Evolutionary conservation across 1,140 invertebrate species (phyloP).

Genomic region (Myzus persicae): DNA sequence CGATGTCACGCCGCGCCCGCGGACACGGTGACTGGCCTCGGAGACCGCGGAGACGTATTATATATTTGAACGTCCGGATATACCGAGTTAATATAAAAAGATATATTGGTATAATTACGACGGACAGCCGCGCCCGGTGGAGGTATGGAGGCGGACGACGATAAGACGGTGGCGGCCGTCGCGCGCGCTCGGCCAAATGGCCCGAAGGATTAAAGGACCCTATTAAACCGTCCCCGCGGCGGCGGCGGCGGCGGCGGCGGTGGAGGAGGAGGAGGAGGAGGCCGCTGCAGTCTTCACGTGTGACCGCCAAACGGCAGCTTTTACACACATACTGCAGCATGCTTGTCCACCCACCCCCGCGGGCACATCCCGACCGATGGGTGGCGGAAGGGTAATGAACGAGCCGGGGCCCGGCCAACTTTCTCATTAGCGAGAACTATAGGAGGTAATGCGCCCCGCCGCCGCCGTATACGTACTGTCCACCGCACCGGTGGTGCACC

Average conservation of each 20-base stretch:
- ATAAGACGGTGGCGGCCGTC: background rate
- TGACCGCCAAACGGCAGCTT: slow-evolving; percentile 56
- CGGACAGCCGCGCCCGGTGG: background rate
- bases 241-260: background rate
- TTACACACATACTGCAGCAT: slow-evolving; percentile 26
- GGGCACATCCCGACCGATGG: no score
- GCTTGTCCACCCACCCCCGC: background rate
- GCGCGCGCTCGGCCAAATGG: slow-evolving; percentile 51
- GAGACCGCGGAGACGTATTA: slow-evolving; percentile 13
- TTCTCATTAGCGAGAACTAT: slow-evolving; percentile 57
- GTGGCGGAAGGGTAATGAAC: slow-evolving; percentile 54
- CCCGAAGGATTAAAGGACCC: slow-evolving; percentile 58
- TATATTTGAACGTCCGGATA: slow-evolving; percentile 12
- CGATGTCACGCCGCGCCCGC: background rate
- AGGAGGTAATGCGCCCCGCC: background rate
- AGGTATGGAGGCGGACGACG: no score
- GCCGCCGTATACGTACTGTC: background rate
- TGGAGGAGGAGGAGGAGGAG: no score
- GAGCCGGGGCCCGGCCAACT: slow-evolving; percentile 56
- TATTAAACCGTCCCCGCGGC: slow-evolving; percentile 52
- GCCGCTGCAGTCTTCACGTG: slow-evolving; percentile 36
- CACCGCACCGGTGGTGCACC: background rate
- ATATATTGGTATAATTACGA: slow-evolving; percentile 57
- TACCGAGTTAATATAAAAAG: slow-evolving; percentile 58
- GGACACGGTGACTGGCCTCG: background rate